Base-by-base conservation (phyloP, 2,888 invertebrate genomes). In the Chrysotoxum bicinctum region DNA sequence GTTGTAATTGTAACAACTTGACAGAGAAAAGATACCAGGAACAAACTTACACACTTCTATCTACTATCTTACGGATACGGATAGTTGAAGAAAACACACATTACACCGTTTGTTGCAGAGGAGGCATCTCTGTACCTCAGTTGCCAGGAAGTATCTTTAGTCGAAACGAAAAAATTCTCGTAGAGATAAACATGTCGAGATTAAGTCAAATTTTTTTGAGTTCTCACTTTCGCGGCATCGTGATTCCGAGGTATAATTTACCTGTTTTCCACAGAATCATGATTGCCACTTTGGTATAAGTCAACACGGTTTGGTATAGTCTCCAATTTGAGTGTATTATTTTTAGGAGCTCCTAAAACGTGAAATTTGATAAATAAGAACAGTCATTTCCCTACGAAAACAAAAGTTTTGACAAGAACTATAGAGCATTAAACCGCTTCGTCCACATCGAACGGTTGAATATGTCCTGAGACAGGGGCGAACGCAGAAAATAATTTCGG, bases 121-220 rank as follows among this genome's bases (percentile, higher is more conserved):
- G 6, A 50, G 32, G 19, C 21, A 48, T 21, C 50, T 32, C 10
- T n/a, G 23, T 40, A 43, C n/a, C 73, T 35, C 30, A 54, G 60
- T 68, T 62, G 72, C 85, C 81, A 85, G 81, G 85, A 81, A 85
- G 73, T 81, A 81, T 77, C 73, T 76, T 45, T 16, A 23, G 50
- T 43, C 21, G 37, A 37, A 62, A 43, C 16, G 45, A 40, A 40
- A 62, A 45, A 16, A 62, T 3, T 21, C 3, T 37, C 3, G 26
- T 0, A 50, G 26, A 64, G 85, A 85, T 85, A 77, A 81, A 81
- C 81, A 85, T 69, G 81, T 69, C 60, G 23, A 76, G 85, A 85
- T 85, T 73, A 81, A 81, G 85, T 85, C 85, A 73, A 62, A 85
- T 43, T 76, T 43, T 69, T 81, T 69, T 85, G 76, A 81, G 81